Base-by-base conservation (phyloP, 2,797 vertebrate species). In the Poeciliopsis turneri region DNA sequence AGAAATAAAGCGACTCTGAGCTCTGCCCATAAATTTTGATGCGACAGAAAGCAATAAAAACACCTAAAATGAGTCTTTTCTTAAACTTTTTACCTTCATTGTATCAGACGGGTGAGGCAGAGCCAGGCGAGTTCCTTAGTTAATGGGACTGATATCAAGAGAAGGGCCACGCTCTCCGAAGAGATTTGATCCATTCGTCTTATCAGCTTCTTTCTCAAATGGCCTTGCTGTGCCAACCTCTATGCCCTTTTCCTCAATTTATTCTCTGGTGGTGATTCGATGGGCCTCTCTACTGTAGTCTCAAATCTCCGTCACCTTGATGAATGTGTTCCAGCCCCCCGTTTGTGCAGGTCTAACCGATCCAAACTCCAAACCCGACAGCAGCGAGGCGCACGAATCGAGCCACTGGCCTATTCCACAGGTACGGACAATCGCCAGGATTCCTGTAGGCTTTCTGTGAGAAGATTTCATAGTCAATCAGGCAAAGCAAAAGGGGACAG, bases 171-270 rank as follows among this genome's bases (percentile, higher is more conserved):
- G 41, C 74, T 85, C 39, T 43, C 77, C 79, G 77, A 69, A 85
- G 85, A 93, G 91, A 94, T 91, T 88, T 92, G 92, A 95, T 94
- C 89, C 89, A 85, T 86, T 87, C 75, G 76, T 91, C 93, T 93
- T 93, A 93, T 94, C 92, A 81, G 90, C 80, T 91, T 89, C 89
- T 94, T 90, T 93, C 88, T 39, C 85, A 87, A 90, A 92, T 89
- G 92, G 94, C 94, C 94, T 95, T 95, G 92, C 92, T 53, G 78
- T 78, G 75, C 76, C 7, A 90, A 89, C 91, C 88, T 93, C 92
- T 89, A 92, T 89, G 84, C 86, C 83, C 88, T 86, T 78, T 79
- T 78, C 73, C 78, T 88, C 11, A 25, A 79, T 92, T 92, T 91
- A 88, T 93, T 92, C 90, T 86, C 84, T 53, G 79, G 76, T 30